These are phyloP conservation scores for Myiotriccus ornatus DNA, from an alignment of 2,797 vertebrate genomes.

Conservation along the genomic window DNA sequence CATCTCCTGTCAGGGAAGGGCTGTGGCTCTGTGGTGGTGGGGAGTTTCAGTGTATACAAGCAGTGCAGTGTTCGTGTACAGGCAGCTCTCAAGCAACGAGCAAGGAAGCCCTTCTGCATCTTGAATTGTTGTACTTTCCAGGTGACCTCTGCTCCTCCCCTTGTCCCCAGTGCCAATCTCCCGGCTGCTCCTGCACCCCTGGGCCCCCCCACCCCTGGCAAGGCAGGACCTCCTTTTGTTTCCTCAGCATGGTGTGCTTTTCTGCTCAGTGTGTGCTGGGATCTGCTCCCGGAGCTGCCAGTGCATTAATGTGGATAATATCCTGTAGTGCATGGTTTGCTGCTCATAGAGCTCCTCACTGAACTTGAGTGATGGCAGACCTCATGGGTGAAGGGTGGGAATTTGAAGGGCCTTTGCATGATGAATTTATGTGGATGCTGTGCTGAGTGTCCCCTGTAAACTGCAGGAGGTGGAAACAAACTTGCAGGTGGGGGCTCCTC, in stretches of 20 bases:
- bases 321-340: background rate
- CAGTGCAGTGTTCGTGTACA: background rate
- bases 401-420: background rate
- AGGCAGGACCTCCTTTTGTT: constrained; percentile 51
- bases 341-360: background rate
- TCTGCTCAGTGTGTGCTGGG: background rate
- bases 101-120: background rate
- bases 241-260: constrained; percentile 24
- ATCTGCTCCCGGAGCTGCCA: background rate
- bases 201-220: background rate
- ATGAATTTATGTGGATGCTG: background rate
- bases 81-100: background rate
- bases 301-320: background rate
- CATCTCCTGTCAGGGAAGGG: background rate
- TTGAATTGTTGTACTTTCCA: constrained; percentile 8
- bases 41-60: background rate
- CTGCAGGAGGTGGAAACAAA: background rate
- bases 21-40: background rate
- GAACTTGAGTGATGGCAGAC: background rate
- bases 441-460: background rate
- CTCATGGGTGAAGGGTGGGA: background rate
- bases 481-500: background rate
- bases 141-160: constrained; percentile 24
- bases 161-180: background rate
- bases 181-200: background rate